Percentiles rank a stretch among this genome's conserved stretches.
phyloP scores from a whole-genome alignment of 2,888 invertebrate species.

The Agonopterix alstromeriana region DNA sequence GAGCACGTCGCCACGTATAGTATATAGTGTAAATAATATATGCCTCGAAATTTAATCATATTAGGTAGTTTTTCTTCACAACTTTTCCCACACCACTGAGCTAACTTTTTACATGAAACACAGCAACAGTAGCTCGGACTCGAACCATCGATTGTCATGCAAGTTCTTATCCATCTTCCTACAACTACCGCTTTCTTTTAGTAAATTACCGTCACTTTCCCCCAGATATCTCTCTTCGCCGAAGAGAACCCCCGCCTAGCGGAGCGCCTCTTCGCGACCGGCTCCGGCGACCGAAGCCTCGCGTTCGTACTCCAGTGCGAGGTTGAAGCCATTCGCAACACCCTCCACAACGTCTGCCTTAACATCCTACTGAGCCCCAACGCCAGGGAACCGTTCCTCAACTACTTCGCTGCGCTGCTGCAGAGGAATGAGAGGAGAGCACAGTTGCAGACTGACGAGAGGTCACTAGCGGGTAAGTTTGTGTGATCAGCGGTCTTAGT shows the following conservation, averaged over 20 bases:
- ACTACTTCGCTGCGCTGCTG: slow-evolving; percentile 87
- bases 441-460: slow-evolving; percentile 93
- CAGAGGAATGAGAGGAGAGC: slow-evolving; percentile 90
- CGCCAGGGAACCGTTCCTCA: slow-evolving; percentile 87
- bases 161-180: too few species aligned
- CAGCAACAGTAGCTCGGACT: too few species aligned
- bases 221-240: slow-evolving; percentile 86
- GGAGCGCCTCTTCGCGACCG: slow-evolving; percentile 79
- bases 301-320: slow-evolving; percentile 86
- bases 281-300: slow-evolving; percentile 79
- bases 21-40: too few species aligned
- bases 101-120: too few species aligned
- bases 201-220: too few species aligned
- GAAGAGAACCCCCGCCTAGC: slow-evolving; percentile 95
- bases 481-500: neutral
- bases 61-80: too few species aligned
- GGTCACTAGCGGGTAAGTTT: slow-evolving; percentile 81
- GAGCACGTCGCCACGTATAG: too few species aligned
- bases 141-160: too few species aligned
- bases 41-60: too few species aligned
- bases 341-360: slow-evolving; percentile 89
- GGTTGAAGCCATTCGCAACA: slow-evolving; percentile 85
- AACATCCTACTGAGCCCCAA: slow-evolving; percentile 88
- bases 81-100: too few species aligned
- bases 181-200: too few species aligned